phyloP scores from a whole-genome alignment of 1,140 invertebrate genomes.

The Macrocentrus cingulum region DNA sequence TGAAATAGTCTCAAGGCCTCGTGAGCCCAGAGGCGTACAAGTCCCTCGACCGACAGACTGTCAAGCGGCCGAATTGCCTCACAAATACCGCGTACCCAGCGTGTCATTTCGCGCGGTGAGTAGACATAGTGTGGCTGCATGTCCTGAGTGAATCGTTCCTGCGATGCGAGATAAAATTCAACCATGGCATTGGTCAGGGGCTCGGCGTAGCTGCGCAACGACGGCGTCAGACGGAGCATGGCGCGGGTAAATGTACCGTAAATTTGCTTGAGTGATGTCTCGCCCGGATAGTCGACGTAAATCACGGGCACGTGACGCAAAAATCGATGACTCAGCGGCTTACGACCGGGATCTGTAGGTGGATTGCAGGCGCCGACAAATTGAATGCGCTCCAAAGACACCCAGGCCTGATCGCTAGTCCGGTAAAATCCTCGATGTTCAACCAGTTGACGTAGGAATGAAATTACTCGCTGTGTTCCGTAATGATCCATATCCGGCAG shows the following conservation, averaged over 20 bases:
- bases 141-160: conserved; percentile 98
- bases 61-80: conserved; percentile 97
- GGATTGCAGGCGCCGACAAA: conserved; percentile 99
- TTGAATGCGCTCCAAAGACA: conserved; percentile 95
- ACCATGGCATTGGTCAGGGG: conserved; percentile 99
- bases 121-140: conserved; percentile 99
- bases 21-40: conserved; percentile 97
- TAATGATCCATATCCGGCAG: conserved; percentile 99
- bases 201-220: conserved; percentile 89
- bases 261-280: conserved; percentile 96
- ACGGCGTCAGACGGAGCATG: conserved; percentile 91
- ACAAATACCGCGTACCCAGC: conserved; percentile 99
- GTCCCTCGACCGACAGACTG: conserved; percentile 84
- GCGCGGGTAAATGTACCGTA: conserved; percentile 98
- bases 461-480: conserved; percentile 97
- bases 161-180: conserved; percentile 95
- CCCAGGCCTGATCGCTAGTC: conserved; percentile 94
- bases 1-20: conserved; percentile 98
- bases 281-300: conserved; percentile 99
- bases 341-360: conserved; percentile 97
- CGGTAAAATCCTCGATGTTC: conserved; percentile 93
- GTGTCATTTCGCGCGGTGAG: conserved; percentile 98
- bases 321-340: conserved; percentile 93
- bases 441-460: conserved; percentile 95
- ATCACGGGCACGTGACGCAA: conserved; percentile 96